Base-by-base conservation (phyloP, 1,140 invertebrate genomes). In the Lasioglossum baleicum region DNA sequence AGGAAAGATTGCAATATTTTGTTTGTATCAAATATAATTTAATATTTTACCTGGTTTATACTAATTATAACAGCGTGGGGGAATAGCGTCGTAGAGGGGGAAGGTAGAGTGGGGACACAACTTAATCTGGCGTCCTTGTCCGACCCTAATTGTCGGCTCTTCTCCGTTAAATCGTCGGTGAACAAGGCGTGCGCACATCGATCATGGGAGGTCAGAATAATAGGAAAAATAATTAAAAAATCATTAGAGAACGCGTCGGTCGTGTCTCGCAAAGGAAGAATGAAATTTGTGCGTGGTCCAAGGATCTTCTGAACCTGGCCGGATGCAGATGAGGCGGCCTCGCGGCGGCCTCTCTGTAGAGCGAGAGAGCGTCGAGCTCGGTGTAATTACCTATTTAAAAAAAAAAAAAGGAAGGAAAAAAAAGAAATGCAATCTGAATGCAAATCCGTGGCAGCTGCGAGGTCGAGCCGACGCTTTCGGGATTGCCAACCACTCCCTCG, bases 381-480 rank as follows among this genome's bases (percentile, higher is more conserved):
- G 56, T 84, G 82, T 88, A 90, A 90, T 91, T 90, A 90, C 89
- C 88, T 85, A 82, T 86, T 83, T 63, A 84, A 87, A 89, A 90
- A 72, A 61, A 48, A 35, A 40, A 11, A 6, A 26, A 22, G 17
- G 31, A 51, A 75, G n/a, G n/a, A 31, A 73, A 56, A 53, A 53
- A 31, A 83, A 85, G 78, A 89, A 89, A 88, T 80, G 88, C 87
- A 91, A 91, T 91, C 87, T 91, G 89, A 91, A 90, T 91, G 90
- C 90, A 90, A 91, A 91, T 91, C 89, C 87, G 84, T 83, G 87
- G 84, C 89, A 90, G 90, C 87, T 90, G 86, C 87, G 85, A 88
- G 88, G 88, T 86, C 86, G 83, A 75, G 79, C 82, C 80, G 78
- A 75, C 83, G 87, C 88, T 90, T 90, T 89, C 86, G 88, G 88